Base-by-base conservation (phyloP, 2,113 vertebrate genomes). In the Phasianus colchicus region DNA sequence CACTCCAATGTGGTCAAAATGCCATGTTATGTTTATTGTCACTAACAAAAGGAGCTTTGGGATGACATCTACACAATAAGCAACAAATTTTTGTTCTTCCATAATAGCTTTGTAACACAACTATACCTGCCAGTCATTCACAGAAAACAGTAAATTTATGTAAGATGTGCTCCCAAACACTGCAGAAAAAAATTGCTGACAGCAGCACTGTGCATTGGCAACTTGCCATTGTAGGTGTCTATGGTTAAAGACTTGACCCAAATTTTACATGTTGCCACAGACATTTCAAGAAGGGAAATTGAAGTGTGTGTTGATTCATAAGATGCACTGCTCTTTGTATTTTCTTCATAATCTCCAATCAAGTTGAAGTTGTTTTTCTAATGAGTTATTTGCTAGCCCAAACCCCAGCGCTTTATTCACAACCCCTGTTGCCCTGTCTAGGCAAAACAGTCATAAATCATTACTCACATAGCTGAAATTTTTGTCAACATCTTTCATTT, bases 401-500 rank as follows among this genome's bases (percentile, higher is more conserved):
- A 84, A 60, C n/a, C 47, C 55, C 80, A 60, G 4, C 79, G 82
- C 82, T 83, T 92, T 93, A 90, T 88, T 91, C 42, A 40, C 5
- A 2, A 74, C 43, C 40, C 48, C 21, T 84, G 55, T 69, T 75
- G 77, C 88, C 58, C 67, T 93, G 73, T 40, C 77, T 67, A 45
- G 75, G 81, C 91, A 93, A 92, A 94, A 90, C 32, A 58, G 90
- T 95, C 92, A 86, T 87, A 95, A 86, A 93, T 80, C 87, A 74
- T 95, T 95, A 87, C 73, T 92, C 81, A 63, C 88, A 89, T 81
- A 84, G 86, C 65, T 95, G 92, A 91, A 94, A 92, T 86, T 96
- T 74, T 88, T 94, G 90, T 96, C 89, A 94, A 72, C 84, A 92
- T 91, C 83, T 76, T 96, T 97, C 75, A 22, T 89, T 94, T 95